A percentile compares a stretch with the other conserved stretches of the same genome.
These are phyloP conservation scores for Cynoglossus semilaevis DNA, from an alignment of 2,113 vertebrate species.

Conservation along the genomic window DNA sequence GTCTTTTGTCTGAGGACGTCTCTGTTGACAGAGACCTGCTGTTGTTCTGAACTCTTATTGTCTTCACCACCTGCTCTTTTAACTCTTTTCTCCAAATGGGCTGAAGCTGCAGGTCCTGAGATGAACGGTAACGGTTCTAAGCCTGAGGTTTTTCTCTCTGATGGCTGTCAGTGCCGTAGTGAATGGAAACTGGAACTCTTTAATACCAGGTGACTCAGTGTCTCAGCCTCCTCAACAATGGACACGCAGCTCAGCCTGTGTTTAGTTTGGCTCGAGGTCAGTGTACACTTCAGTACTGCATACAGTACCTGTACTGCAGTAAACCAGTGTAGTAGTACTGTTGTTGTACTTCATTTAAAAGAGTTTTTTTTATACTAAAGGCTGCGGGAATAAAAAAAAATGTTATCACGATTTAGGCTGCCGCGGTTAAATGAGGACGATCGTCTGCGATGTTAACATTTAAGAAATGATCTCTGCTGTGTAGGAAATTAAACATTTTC, in stretches of 20 bases:
- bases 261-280: slow-evolving; percentile 50
- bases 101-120: slow-evolving; percentile 5
- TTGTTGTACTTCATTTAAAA: too few relatives aligned
- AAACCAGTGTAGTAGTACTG: too few relatives aligned
- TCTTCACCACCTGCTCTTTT: slow-evolving; percentile 34
- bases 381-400: too few relatives aligned
- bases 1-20: background rate
- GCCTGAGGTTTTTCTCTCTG: slow-evolving; percentile 16
- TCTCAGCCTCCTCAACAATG: too few relatives aligned
- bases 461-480: too few relatives aligned
- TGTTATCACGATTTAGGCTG: too few relatives aligned
- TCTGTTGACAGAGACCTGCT: background rate
- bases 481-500: too few relatives aligned
- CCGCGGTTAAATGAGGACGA: too few relatives aligned
- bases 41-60: background rate
- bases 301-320: slow-evolving; percentile 7
- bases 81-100: slow-evolving; percentile 23
- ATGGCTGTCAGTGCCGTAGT: slow-evolving; percentile 39
- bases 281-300: background rate
- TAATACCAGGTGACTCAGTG: slow-evolving; percentile 53
- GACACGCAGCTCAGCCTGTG: slow-evolving; percentile 39
- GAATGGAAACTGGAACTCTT: slow-evolving; percentile 62
- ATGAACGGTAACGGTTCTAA: slow-evolving; percentile 37
- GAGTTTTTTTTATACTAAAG: too few relatives aligned
- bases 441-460: too few relatives aligned